A percentile compares a stretch with the other conserved stretches of the same genome.
Conservation (phyloP, 1,140 invertebrate genomes). For the Maconellicoccus hirsutus region DNA sequence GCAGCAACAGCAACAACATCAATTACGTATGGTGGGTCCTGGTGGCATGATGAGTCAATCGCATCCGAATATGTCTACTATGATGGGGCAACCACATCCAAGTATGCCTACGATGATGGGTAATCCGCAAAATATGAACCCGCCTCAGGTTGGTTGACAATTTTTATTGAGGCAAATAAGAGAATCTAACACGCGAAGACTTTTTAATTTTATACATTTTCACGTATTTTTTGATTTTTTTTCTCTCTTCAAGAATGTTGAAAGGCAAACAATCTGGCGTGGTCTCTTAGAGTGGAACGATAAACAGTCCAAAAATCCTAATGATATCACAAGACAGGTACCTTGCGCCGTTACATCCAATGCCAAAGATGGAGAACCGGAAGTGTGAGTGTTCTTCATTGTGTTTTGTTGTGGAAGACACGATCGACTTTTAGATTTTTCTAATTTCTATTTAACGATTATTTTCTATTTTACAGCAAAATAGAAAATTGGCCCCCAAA, state of each 20-base stretch:
- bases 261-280: constrained; percentile 67
- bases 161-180: too few relatives aligned
- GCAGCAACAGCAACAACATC: constrained; percentile 33
- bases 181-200: background rate
- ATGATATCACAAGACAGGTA: constrained; percentile 68
- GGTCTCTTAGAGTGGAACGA: constrained; percentile 69
- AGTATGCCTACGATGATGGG: background rate
- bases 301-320: constrained; percentile 46
- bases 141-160: background rate
- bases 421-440: background rate
- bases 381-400: constrained; percentile 47
- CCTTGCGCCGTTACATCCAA: constrained; percentile 70
- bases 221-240: background rate
- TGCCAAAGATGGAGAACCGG: constrained; percentile 68
- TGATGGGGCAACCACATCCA: background rate
- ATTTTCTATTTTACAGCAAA: constrained; percentile 44
- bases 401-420: constrained; percentile 21
- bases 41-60: background rate
- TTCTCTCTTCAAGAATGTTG: background rate
- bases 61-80: background rate
- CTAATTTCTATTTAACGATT: background rate
- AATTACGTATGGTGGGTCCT: constrained; percentile 25
- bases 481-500: constrained; percentile 85
- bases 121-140: background rate
- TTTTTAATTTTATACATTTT: too few relatives aligned